Evolutionary conservation across 1,140 invertebrate genomes (phyloP).

Genomic region (Bilobella aurantiaca): DNA sequence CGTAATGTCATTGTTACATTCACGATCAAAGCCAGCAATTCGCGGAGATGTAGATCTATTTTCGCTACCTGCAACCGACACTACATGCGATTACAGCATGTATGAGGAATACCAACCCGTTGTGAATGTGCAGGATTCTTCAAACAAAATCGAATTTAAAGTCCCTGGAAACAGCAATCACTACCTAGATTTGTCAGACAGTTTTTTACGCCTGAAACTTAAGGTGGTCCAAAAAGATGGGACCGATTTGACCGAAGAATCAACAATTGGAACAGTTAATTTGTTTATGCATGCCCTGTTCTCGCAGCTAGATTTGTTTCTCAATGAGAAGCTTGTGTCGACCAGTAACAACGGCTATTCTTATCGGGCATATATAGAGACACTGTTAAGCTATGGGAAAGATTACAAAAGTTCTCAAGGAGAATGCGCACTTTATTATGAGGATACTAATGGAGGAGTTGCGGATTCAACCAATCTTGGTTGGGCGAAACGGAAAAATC

Average conservation of each 20-base stretch:
- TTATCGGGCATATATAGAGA: conserved; percentile 43
- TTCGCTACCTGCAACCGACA: not conserved
- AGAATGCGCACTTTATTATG: conserved; percentile 24
- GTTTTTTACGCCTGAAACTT: conserved; percentile 7
- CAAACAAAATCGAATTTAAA: conserved; percentile 20
- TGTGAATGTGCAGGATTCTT: conserved; percentile 15
- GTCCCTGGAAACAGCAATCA: conserved; percentile 14
- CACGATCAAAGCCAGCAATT: not conserved
- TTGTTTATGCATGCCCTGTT: conserved; percentile 16
- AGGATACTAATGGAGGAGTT: conserved; percentile 9
- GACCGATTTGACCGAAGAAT: not conserved
- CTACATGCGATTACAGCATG: conserved; percentile 3
- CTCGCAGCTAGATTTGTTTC: conserved; percentile 38
- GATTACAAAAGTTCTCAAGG: conserved; percentile 40
- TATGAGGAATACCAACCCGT: conserved; percentile 19
- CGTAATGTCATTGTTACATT: not conserved
- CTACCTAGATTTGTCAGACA: conserved; percentile 23
- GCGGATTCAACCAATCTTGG: not conserved
- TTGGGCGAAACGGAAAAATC: conserved; percentile 7
- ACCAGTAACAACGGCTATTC: conserved; percentile 41
- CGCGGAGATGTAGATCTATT: not conserved
- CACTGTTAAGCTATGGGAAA: conserved; percentile 38
- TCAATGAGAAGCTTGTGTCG: conserved; percentile 43
- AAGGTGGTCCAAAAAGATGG: conserved; percentile 15
- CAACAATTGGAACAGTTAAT: conserved; percentile 7